A percentile compares a stretch with the other conserved stretches of the same genome.
Conservation (phyloP, 2,888 invertebrate genomes). For the Nesidiocoris tenuis region DNA sequence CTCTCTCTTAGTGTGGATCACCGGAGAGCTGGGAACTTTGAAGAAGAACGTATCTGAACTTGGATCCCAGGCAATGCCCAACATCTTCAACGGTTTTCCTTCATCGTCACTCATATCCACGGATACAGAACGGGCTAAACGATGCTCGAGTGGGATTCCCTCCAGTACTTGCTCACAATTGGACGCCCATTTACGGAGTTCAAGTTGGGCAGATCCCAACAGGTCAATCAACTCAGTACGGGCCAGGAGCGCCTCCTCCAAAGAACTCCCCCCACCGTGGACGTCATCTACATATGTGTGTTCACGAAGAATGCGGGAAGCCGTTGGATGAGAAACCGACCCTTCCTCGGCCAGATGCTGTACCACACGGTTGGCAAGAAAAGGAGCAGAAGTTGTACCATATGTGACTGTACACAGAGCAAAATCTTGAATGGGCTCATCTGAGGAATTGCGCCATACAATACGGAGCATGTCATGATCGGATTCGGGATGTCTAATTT, state of each 20-base stretch:
- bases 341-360: background rate
- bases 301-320: background rate
- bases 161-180: background rate
- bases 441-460: background rate
- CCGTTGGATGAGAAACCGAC: background rate
- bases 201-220: background rate
- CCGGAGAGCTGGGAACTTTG: background rate
- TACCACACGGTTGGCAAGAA: conserved; percentile 2
- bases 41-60: conserved; percentile 3
- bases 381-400: conserved; percentile 7
- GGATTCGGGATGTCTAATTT: background rate
- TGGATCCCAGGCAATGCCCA: conserved; percentile 2
- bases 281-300: conserved; percentile 10
- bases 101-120: conserved; percentile 1
- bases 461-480: conserved; percentile 4
- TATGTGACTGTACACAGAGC: conserved; percentile 7
- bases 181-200: conserved; percentile 8
- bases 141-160: background rate
- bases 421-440: background rate
- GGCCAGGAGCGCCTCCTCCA: background rate
- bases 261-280: background rate
- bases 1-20: conserved; percentile 2
- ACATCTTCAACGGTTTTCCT: conserved; percentile 9
- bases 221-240: conserved; percentile 3
- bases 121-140: background rate